Conservation (phyloP, 1,140 invertebrate genomes). For the Aphaenogaster rudis region DNA sequence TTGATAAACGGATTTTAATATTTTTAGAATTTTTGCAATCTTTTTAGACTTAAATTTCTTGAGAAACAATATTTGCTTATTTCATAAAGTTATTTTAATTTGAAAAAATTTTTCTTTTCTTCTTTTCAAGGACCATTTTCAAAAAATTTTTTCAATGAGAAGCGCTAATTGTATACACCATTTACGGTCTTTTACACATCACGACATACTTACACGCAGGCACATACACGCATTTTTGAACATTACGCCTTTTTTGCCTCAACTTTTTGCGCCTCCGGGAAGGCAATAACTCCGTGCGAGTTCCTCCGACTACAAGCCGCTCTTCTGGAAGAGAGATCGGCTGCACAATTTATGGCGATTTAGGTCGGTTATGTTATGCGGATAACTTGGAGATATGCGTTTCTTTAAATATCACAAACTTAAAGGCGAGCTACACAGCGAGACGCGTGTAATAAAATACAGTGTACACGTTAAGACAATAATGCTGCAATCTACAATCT, state of each 20-base stretch:
- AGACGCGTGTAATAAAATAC: not conserved
- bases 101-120: not conserved
- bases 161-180: conserved; percentile 16
- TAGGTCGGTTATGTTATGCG: conserved; percentile 50
- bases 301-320: conserved; percentile 26
- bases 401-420: conserved; percentile 50
- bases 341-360: conserved; percentile 55
- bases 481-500: conserved; percentile 7
- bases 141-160: not conserved
- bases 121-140: no score
- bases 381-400: conserved; percentile 41
- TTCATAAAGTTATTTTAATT: not conserved
- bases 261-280: conserved; percentile 37
- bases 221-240: conserved; percentile 8
- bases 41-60: not conserved
- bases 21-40: not conserved
- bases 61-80: not conserved
- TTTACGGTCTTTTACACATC: conserved; percentile 28
- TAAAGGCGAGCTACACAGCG: conserved; percentile 5
- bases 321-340: conserved; percentile 61
- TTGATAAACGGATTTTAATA: not conserved
- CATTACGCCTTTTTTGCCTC: not conserved
- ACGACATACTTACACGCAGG: not conserved
- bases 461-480: not conserved
- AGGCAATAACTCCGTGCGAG: conserved; percentile 50